These are phyloP conservation scores for Anisognathus igniventris DNA, from an alignment of 2,797 vertebrate species.

Conservation along the genomic window DNA sequence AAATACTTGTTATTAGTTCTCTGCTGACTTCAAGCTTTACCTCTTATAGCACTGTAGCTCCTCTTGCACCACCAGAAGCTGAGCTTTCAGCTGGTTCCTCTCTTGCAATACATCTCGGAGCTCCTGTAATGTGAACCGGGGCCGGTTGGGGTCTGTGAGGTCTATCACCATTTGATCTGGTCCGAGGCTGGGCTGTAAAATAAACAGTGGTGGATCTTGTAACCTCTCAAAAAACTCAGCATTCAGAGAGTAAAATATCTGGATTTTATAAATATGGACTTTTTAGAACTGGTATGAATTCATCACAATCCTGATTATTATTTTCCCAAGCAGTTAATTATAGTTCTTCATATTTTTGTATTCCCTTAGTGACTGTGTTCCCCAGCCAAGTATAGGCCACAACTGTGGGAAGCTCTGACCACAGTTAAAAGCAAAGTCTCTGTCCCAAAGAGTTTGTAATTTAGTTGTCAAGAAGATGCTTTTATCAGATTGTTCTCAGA, in stretches of 20 bases:
- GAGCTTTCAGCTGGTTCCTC: constrained; percentile 91
- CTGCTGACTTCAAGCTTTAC: constrained; percentile 46
- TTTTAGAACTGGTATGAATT: neutral
- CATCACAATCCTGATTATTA: neutral
- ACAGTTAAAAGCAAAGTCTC: neutral
- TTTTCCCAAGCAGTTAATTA: neutral
- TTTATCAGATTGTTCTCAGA: neutral
- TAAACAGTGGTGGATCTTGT: neutral
- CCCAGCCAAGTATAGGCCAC: neutral
- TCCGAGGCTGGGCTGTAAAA: constrained; percentile 77
- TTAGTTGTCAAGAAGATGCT: neutral
- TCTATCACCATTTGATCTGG: constrained; percentile 89
- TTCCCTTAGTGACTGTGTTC: neutral
- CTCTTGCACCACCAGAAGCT: constrained; percentile 89
- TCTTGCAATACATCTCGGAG: constrained; percentile 95
- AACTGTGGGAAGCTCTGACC: neutral
- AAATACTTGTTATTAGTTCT: neutral
- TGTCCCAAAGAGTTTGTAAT: neutral
- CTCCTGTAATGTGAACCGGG: constrained; percentile 96
- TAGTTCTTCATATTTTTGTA: neutral
- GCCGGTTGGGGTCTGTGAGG: constrained; percentile 89
- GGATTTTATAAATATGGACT: neutral
- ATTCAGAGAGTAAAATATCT: neutral
- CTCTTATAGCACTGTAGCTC: constrained; percentile 93
- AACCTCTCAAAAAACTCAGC: neutral